Evolutionary conservation across 2,888 invertebrate genomes (phyloP).

Genomic region (Lacanobia oleracea): DNA sequence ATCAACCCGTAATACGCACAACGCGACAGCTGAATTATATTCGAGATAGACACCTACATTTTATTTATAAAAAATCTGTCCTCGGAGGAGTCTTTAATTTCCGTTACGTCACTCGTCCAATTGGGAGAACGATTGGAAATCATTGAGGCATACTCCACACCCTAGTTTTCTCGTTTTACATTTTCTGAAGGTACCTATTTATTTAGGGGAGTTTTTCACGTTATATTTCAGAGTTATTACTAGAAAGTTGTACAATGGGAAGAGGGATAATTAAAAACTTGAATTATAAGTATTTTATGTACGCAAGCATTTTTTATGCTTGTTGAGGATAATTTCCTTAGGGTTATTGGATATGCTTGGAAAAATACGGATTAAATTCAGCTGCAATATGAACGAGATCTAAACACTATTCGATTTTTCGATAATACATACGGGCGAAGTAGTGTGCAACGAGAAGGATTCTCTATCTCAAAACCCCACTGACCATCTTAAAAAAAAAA

Average conservation of each 20-base stretch:
- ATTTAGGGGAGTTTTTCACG: slow-evolving; percentile 31
- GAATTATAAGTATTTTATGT: not conserved
- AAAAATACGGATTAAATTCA: not conserved
- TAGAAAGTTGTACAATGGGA: slow-evolving; percentile 15
- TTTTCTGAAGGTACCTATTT: slow-evolving; percentile 69
- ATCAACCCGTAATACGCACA: slow-evolving; percentile 53
- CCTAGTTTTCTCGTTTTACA: slow-evolving; percentile 72
- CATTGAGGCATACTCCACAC: slow-evolving; percentile 80
- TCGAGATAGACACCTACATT: slow-evolving; percentile 60
- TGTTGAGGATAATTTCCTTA: not conserved
- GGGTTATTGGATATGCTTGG: not conserved
- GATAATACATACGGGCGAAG: not conserved
- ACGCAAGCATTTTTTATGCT: not conserved
- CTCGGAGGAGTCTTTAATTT: slow-evolving; percentile 87
- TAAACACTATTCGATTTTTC: not conserved
- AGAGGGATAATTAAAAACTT: not conserved
- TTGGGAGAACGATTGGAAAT: slow-evolving; percentile 88
- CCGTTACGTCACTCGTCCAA: slow-evolving; percentile 90
- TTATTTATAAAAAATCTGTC: slow-evolving; percentile 73
- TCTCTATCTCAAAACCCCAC: not conserved
- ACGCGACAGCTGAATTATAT: slow-evolving; percentile 59
- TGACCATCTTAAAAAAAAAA: no score
- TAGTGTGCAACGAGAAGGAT: not conserved
- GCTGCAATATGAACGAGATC: not conserved
- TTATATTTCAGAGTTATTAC: slow-evolving; percentile 12